Base-by-base conservation (phyloP, 2,888 invertebrate species). In the Micoletzkya japonica region DNA sequence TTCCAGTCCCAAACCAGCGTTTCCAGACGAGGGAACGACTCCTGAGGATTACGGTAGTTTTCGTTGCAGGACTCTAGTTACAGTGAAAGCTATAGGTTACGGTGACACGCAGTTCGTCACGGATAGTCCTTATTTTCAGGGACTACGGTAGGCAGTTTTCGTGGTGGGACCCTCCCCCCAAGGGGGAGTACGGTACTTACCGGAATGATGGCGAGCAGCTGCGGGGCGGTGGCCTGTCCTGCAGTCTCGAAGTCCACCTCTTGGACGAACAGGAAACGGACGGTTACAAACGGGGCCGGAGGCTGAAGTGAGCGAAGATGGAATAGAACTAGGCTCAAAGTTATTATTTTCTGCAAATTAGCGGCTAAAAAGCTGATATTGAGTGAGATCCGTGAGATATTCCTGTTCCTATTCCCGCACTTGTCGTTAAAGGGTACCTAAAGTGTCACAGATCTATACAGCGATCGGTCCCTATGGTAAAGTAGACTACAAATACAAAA, bases 1-100 rank as follows among this genome's bases (percentile, higher is more conserved):
- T 76, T 77, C 78, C 78, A 78, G 57, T 78, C 78, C 70, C 72
- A 77, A 26, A 76, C 56, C 2, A 78, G 72, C 0, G 74, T 70
- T 37, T 71, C 52, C 28, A 78, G 69, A 14, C 73, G 70, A 1
- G 78, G 76, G 39, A 78, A 78, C 20, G 30, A 17, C 6, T 20
- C 28, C 68, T 68, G 68, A 6, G 30, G 32, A 63, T 63, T 2
- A 20, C 6, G 6, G 39, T 36, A n/a, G 14, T n/a, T n/a, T n/a
- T n/a, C n/a, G n/a, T n/a, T n/a, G n/a, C n/a, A n/a, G n/a, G n/a
- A n/a, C n/a, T n/a, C n/a, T n/a, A n/a, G n/a, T n/a, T n/a, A n/a
- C n/a, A n/a, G n/a, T n/a, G n/a, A n/a, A n/a, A n/a, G n/a, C n/a
- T n/a, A n/a, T n/a, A n/a, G n/a, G n/a, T n/a, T n/a, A n/a, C n/a